These are phyloP conservation scores for Rhyacophila evoluta DNA, from an alignment of 2,888 invertebrate species.

Conservation along the genomic window DNA sequence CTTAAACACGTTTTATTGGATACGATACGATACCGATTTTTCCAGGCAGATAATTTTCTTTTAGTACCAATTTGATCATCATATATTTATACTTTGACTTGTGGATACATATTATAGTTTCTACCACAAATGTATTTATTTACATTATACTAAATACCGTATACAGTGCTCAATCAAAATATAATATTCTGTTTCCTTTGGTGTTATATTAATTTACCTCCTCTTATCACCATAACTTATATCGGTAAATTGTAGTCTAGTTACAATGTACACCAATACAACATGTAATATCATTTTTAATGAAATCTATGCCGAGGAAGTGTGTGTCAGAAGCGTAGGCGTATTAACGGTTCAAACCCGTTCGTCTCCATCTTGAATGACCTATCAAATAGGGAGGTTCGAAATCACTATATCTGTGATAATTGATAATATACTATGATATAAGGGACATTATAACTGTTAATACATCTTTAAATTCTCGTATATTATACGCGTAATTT, in stretches of 20 bases:
- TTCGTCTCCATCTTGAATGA: background rate
- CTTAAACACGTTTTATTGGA: no score
- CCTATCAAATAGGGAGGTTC: background rate
- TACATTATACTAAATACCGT: background rate
- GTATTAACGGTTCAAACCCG: conserved; percentile 1
- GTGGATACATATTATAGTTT: no score
- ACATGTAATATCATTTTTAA: background rate
- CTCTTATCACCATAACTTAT: background rate
- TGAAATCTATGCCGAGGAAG: background rate
- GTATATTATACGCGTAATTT: no score
- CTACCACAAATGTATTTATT: no score
- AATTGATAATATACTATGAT: no score
- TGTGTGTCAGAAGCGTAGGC: conserved; percentile 10
- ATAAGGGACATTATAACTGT: no score
- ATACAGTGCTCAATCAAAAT: background rate
- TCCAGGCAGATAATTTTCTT: no score
- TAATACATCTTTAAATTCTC: no score
- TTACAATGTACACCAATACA: background rate
- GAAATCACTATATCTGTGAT: no score
- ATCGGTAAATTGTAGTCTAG: background rate
- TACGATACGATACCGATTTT: no score
- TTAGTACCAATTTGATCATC: no score
- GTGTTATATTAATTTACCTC: background rate
- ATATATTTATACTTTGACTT: no score
- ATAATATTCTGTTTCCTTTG: background rate